Percentiles rank a stretch among this genome's conserved stretches.
These are phyloP conservation scores for Strigamia transsilvanica DNA, from an alignment of 2,888 invertebrate genomes.

Conservation along the genomic window DNA sequence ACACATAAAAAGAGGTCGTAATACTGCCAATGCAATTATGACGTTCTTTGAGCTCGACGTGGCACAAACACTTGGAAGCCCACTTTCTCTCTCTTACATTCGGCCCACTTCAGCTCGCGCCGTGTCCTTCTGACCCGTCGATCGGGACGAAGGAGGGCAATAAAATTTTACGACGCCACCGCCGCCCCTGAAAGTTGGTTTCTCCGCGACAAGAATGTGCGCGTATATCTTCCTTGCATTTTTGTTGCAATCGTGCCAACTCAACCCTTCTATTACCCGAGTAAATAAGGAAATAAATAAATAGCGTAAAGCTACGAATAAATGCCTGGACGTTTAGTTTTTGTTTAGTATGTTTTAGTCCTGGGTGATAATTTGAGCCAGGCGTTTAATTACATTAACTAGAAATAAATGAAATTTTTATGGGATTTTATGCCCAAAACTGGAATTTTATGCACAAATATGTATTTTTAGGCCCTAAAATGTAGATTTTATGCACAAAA, in stretches of 20 bases:
- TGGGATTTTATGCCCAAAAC: too few relatives aligned
- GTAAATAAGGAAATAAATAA: neutral
- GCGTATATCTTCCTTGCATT: neutral
- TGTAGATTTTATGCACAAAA: too few relatives aligned
- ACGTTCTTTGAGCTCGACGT: neutral
- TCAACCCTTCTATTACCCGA: neutral
- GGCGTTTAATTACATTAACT: too few relatives aligned
- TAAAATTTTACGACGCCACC: neutral
- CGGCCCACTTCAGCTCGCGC: neutral
- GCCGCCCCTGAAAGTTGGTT: neutral
- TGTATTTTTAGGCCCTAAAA: too few relatives aligned
- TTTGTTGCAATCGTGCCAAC: neutral
- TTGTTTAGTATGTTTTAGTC: too few relatives aligned
- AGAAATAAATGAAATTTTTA: too few relatives aligned
- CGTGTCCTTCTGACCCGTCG: neutral
- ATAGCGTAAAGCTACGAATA: too few relatives aligned
- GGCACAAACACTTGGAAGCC: neutral
- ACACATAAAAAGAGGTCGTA: constrained; percentile 1
- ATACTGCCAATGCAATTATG: neutral
- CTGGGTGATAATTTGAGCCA: too few relatives aligned
- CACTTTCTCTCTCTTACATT: neutral
- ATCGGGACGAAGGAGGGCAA: neutral
- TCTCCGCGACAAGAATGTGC: neutral
- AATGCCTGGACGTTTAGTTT: too few relatives aligned
- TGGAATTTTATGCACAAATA: too few relatives aligned